These are phyloP conservation scores for Drosophila tanythrix DNA, from an alignment of 2,888 invertebrate genomes.

Conservation along the genomic window DNA sequence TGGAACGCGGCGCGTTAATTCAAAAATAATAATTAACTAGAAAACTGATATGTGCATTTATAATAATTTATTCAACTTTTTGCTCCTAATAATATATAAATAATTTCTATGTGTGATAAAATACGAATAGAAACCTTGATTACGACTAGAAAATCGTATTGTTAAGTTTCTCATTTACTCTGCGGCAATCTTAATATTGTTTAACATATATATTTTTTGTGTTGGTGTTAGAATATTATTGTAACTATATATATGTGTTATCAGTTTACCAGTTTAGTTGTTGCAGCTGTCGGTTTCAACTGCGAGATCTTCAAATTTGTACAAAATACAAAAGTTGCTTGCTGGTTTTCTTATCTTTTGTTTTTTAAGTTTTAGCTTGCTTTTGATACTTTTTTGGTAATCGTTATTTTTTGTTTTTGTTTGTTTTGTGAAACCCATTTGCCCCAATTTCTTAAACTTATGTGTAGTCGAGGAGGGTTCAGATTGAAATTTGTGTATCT, in stretches of 20 bases:
- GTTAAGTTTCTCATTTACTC: background rate
- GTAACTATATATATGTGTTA: background rate
- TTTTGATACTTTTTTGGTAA: slow-evolving; percentile 8
- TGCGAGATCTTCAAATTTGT: slow-evolving; percentile 41
- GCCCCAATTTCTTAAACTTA: background rate
- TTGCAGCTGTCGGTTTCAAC: slow-evolving; percentile 7
- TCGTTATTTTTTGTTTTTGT: slow-evolving; percentile 15
- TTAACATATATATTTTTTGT: background rate
- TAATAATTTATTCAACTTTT: slow-evolving; percentile 38
- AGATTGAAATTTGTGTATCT: background rate
- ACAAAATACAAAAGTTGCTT: slow-evolving; percentile 19
- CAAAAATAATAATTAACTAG: background rate
- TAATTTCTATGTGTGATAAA: slow-evolving; percentile 23
- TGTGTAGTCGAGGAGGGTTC: background rate
- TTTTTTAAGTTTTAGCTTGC: background rate
- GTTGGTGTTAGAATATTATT: background rate
- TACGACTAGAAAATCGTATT: background rate
- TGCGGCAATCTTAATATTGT: background rate
- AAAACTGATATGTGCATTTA: background rate
- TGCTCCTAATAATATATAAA: slow-evolving; percentile 17
- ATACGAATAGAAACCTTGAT: slow-evolving; percentile 15
- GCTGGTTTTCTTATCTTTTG: background rate
- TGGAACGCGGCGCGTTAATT: slow-evolving; percentile 24
- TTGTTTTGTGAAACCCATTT: background rate
- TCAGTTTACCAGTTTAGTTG: slow-evolving; percentile 5